phyloP scores from a whole-genome alignment of 2,888 invertebrate species.

The Rotaria socialis region DNA sequence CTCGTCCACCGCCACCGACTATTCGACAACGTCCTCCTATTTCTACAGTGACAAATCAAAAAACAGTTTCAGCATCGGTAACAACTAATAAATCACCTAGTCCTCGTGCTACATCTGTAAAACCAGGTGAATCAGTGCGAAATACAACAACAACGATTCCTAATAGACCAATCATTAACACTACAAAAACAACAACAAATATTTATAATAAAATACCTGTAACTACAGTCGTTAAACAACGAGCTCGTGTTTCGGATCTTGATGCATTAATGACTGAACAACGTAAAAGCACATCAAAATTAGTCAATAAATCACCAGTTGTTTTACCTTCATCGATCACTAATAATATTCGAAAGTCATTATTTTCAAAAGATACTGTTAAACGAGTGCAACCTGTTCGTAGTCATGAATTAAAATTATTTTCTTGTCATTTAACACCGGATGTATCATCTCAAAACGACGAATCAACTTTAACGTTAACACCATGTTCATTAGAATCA shows the following conservation, averaged over 20 bases:
- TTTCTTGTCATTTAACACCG: not conserved
- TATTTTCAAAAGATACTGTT: not conserved
- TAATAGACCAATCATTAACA: not conserved
- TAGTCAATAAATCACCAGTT: not conserved
- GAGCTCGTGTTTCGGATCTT: not conserved
- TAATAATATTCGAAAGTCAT: not conserved
- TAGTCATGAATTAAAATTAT: conserved; percentile 23
- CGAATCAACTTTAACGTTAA: not conserved
- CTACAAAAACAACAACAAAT: not conserved
- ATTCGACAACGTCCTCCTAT: not conserved
- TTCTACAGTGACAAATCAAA: not conserved
- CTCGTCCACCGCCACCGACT: not conserved
- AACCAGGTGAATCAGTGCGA: not conserved
- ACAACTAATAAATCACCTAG: not conserved
- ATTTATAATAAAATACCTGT: not conserved
- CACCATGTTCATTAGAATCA: not conserved
- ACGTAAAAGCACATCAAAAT: not conserved
- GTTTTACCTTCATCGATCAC: not conserved
- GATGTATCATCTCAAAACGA: not conserved
- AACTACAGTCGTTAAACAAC: not conserved
- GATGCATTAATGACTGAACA: not conserved
- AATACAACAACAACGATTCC: not conserved
- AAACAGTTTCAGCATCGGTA: not conserved
- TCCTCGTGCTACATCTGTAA: not conserved
- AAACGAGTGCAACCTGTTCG: conserved; percentile 12